phyloP scores from a whole-genome alignment of 1,140 invertebrate genomes.

The Xylocopa sonorina region DNA sequence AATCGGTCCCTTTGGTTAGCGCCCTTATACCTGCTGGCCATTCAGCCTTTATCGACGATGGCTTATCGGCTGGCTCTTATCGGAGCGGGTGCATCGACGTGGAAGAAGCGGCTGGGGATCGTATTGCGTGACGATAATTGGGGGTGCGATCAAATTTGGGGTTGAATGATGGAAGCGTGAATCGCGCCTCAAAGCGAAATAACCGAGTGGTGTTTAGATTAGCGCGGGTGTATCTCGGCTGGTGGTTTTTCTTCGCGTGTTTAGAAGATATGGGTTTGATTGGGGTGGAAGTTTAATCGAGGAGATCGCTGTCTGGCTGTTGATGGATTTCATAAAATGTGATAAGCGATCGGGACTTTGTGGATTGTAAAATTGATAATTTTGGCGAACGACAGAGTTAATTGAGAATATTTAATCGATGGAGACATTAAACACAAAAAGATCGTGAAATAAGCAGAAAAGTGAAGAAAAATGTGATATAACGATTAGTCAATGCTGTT shows the following conservation, averaged over 20 bases:
- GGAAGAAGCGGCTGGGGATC: not conserved
- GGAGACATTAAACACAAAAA: no score
- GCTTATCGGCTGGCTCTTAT: slow-evolving; percentile 40
- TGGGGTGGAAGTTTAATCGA: not conserved
- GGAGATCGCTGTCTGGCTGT: not conserved
- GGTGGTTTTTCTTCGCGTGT: not conserved
- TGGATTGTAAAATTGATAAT: not conserved
- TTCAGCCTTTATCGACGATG: slow-evolving; percentile 31
- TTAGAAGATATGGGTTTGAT: no score
- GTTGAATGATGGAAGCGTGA: not conserved
- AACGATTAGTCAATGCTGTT: no score
- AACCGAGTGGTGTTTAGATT: not conserved
- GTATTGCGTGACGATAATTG: not conserved
- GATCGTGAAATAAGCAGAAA: no score
- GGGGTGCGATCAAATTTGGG: not conserved
- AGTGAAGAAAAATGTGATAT: no score
- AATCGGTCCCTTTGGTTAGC: not conserved
- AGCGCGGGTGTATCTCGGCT: no score
- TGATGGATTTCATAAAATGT: not conserved
- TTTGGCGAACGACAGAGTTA: not conserved
- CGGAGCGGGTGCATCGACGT: slow-evolving; percentile 3
- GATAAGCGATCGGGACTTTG: not conserved
- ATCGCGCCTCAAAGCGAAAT: not conserved
- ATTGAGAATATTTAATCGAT: not conserved
- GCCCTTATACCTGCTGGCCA: slow-evolving; percentile 2